These are phyloP conservation scores for Alentia gelatinosa DNA, from an alignment of 2,888 invertebrate species.

Conservation along the genomic window DNA sequence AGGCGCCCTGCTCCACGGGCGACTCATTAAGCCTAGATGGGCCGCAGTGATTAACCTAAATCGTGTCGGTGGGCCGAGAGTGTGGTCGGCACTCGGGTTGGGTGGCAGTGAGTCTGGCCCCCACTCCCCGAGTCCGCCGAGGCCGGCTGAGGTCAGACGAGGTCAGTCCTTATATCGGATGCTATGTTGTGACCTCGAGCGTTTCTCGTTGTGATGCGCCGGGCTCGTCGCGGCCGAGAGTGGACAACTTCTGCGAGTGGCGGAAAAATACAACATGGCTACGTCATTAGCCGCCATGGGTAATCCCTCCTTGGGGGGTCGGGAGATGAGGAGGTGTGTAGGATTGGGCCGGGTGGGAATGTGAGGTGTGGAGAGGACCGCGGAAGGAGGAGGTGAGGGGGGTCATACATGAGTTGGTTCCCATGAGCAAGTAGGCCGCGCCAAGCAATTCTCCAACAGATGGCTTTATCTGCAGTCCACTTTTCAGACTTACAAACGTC, in stretches of 20 bases:
- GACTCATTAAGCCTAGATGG: no score
- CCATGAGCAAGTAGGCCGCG: neutral
- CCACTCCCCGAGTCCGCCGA: neutral
- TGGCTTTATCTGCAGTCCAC: no score
- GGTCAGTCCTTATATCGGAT: neutral
- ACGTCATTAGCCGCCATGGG: constrained; percentile 20
- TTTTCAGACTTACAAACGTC: no score
- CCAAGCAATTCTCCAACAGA: no score
- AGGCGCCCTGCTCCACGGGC: no score
- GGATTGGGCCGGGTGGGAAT: neutral
- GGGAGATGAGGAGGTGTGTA: neutral
- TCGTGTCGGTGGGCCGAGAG: neutral
- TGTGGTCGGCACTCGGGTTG: no score
- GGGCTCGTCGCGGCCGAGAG: neutral
- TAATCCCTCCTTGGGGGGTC: neutral
- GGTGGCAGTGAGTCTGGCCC: no score
- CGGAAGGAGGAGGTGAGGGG: neutral
- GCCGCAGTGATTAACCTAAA: constrained; percentile 13
- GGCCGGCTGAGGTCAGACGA: neutral
- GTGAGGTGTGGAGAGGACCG: neutral
- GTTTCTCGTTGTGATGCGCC: neutral
- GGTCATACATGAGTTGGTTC: neutral
- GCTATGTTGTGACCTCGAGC: neutral
- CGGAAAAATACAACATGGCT: constrained; percentile 25
- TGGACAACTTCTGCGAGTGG: constrained; percentile 1